Percentiles rank a stretch among this genome's conserved stretches.
phyloP scores from a whole-genome alignment of 2,797 vertebrate genomes.

The Eulemur rubriventer region DNA sequence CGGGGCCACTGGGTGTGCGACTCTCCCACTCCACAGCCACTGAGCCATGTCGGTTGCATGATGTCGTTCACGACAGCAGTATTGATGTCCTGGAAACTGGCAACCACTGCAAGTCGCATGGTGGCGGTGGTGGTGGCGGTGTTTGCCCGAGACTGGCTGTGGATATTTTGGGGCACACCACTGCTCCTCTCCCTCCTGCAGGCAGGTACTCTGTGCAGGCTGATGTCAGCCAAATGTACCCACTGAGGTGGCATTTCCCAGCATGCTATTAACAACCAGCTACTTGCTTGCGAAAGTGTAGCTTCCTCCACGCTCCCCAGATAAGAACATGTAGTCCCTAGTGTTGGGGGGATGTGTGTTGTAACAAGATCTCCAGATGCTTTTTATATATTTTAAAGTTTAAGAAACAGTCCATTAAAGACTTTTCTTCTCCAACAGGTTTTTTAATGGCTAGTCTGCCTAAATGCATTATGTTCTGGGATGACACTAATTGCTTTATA shows the following conservation, averaged over 20 bases:
- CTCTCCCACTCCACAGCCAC: too few species aligned
- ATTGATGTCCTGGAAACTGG: fast-evolving
- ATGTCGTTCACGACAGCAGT: fast-evolving
- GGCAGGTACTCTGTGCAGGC: background rate
- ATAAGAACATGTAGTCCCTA: fast-evolving
- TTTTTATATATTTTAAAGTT: background rate
- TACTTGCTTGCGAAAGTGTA: background rate
- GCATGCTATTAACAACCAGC: background rate
- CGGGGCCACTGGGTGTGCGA: fast-evolving
- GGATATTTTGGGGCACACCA: background rate
- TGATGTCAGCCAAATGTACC: fast-evolving
- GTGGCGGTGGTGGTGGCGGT: too few species aligned
- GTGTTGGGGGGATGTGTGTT: too few species aligned
- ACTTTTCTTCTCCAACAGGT: background rate
- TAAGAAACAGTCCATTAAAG: background rate
- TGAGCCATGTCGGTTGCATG: fast-evolving
- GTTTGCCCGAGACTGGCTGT: background rate
- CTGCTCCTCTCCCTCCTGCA: too few species aligned
- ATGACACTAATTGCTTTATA: background rate
- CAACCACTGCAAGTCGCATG: fast-evolving
- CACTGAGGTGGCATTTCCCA: background rate
- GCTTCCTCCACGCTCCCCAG: fast-evolving
- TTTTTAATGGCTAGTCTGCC: background rate
- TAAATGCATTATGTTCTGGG: background rate
- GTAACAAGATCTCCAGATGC: too few species aligned